Evolutionary conservation across 1,140 invertebrate species (phyloP), one percentile per base, ranked within the genome.

Genomic region (Ditylenchus dipsaci): DNA sequence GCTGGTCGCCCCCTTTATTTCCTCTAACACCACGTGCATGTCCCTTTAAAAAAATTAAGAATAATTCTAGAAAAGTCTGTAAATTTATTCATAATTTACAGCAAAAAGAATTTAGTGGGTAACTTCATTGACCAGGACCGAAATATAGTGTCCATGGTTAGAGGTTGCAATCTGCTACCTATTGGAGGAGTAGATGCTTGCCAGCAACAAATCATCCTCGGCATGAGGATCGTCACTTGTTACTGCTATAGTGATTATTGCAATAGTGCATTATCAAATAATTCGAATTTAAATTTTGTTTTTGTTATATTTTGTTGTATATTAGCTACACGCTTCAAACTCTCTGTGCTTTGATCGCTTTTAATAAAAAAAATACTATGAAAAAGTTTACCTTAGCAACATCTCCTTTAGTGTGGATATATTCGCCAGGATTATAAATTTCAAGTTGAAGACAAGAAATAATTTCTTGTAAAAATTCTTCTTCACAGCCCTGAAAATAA

Each of bases 401-500:
- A 79, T 95, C 93, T 0, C 92, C 93, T 83, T 95, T 95, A 13
- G 91, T 87, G 78, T 93, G 95, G 53, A 96, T 92, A 78, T 92
- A 95, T 85, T 96, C 93, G 0, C 91, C 91, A 0, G 93, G 93
- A 82, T 91, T 92, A 84, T 94, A n/a, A 0, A 95, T 91, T 84
- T 93, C 90, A 43, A 94, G 85, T 72, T 90, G 87, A 7, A 95
- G 85, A 84, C 93, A 93, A 0, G 94, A 84, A 1, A 95, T 92
- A 13, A 96, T 84, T 70, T 95, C 92, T 73, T 92, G 90, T 47
- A 96, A 84, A 0, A 96, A 84, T 1, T 92, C 92, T 0, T 91
- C 90, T 79, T 96, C 93, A 78, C 91, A 93, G 83, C 94, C 91
- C 84, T 92, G n/a, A n/a, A n/a, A n/a, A n/a, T n/a, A n/a, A n/a